Evolutionary conservation across 2,797 vertebrate species (phyloP), one percentile per base, ranked within the genome.

Genomic region (Fratercula arctica): DNA sequence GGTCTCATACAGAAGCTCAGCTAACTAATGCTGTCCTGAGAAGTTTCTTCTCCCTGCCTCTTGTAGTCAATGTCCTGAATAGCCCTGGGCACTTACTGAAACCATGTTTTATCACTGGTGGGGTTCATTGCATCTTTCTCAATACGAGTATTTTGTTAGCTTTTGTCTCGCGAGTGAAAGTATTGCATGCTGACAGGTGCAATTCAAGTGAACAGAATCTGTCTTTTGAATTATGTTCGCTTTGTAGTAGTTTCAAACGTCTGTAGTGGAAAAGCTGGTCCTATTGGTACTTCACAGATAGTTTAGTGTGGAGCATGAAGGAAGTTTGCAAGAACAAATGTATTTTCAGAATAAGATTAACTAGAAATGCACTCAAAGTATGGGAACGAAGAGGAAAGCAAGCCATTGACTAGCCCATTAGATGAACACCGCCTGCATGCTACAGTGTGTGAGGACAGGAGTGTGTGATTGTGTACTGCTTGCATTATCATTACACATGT

Each of bases 391-490:
- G 76, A 85, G n/a, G 50, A 68, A 46, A 67, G 33, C 23, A 46
- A 63, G 15, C 21, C 1, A 2, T 57, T 31, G 43, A 25, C 11
- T 41, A 39, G 35, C 41, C 37, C 11, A 1, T 39, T 24, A 46
- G 45, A 11, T 60, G 28, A 76, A 25, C 33, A 28, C 24, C 20
- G 29, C 61, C 21, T 28, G 31, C 24, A 16, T 1, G 3, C 33
- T 13, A 4, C 14, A 6, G 17, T 20, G 35, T 20, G 41, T 0
- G 2, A 50, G 46, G 51, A 41, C 2, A 1, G 41, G 46, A 45
- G 25, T 7, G 7, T 26, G 23, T 51, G 35, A 16, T 43, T 43
- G 26, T 53, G 45, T 74, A 16, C 50, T 43, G 18, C n/a, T 53
- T 78, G 25, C 8, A 0, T 63, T 68, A 53, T 46, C 3, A 0